Evolutionary conservation across 1,140 invertebrate species (phyloP).

Genomic region (Thalassaphorura encarpata): DNA sequence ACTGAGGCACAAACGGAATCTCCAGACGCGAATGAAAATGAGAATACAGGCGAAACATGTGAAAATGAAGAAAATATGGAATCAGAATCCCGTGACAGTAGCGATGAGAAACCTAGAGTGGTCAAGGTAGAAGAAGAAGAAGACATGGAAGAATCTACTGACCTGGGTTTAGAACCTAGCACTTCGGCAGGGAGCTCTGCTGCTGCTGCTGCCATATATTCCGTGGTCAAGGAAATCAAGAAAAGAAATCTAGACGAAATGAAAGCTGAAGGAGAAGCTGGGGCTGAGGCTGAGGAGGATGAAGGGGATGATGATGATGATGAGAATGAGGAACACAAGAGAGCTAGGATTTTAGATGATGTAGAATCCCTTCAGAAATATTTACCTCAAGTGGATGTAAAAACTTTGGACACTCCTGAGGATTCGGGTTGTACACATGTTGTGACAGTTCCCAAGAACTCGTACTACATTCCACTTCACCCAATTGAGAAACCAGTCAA

Average conservation of each 20-base stretch:
- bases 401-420: constrained; percentile 76
- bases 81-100: too few relatives aligned
- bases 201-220: too few relatives aligned
- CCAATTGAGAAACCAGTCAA: constrained; percentile 66
- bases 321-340: constrained; percentile 3
- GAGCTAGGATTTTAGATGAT: constrained; percentile 11
- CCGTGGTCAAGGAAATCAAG: too few relatives aligned
- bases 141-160: neutral
- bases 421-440: constrained; percentile 71
- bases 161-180: too few relatives aligned
- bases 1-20: too few relatives aligned
- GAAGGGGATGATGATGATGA: constrained; percentile 5
- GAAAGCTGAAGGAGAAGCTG: neutral
- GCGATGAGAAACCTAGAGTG: too few relatives aligned
- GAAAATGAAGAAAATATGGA: too few relatives aligned
- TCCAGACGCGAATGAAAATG: too few relatives aligned
- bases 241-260: neutral
- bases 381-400: constrained; percentile 62
- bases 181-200: too few relatives aligned
- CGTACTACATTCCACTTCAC: constrained; percentile 63
- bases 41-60: too few relatives aligned
- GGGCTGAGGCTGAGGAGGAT: neutral
- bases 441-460: constrained; percentile 77
- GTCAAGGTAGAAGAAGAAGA: neutral
- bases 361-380: constrained; percentile 44